Percentiles rank a stretch among this genome's conserved stretches.
These are phyloP conservation scores for Nesogale talazaci DNA, from an alignment of 2,113 vertebrate genomes.

Conservation along the genomic window DNA sequence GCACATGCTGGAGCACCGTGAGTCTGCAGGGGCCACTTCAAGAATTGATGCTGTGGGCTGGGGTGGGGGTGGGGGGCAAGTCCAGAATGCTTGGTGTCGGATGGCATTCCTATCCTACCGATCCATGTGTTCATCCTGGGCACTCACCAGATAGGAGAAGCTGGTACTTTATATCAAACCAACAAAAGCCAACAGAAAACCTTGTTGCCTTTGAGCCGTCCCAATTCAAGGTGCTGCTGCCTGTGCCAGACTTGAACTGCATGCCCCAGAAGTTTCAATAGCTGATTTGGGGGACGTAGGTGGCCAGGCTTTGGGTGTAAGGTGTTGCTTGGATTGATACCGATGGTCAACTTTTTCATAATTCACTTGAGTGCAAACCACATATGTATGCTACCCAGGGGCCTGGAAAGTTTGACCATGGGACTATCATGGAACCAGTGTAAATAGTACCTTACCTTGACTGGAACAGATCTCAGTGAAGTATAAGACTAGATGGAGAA, in stretches of 20 bases:
- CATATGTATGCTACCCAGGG: background rate
- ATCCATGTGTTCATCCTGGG: background rate
- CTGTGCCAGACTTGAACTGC: background rate
- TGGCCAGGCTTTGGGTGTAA: background rate
- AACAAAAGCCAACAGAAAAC: background rate
- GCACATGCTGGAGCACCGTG: background rate
- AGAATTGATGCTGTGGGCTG: background rate
- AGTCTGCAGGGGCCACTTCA: background rate
- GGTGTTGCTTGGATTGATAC: background rate
- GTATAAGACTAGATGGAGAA: background rate
- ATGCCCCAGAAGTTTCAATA: background rate
- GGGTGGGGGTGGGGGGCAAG: background rate
- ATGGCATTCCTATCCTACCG: background rate
- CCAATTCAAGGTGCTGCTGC: background rate
- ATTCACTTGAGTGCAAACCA: background rate
- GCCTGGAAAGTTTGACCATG: background rate
- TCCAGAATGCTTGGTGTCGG: background rate
- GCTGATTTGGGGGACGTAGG: background rate
- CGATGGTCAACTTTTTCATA: background rate
- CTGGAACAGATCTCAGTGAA: conserved; percentile 24
- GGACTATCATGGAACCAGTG: no score
- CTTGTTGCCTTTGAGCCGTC: background rate
- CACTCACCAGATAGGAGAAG: background rate
- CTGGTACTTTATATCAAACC: background rate
- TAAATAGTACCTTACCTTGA: background rate